These are phyloP conservation scores for Dromius quadrimaculatus DNA, from an alignment of 2,888 invertebrate species.

Conservation along the genomic window DNA sequence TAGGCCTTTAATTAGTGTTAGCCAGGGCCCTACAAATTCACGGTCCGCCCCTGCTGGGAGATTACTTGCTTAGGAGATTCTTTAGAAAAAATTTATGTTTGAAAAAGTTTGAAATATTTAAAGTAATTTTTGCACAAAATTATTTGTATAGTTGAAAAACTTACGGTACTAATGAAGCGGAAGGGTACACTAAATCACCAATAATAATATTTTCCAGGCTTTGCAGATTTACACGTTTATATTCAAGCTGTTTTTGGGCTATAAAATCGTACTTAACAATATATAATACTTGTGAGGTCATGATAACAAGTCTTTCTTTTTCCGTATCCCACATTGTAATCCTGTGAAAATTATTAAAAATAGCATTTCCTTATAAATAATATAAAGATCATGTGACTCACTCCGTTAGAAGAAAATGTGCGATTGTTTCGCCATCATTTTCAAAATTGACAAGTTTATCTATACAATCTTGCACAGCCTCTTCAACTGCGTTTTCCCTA, in stretches of 20 bases:
- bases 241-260: constrained; percentile 79
- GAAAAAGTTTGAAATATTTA: no score
- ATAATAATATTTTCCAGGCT: constrained; percentile 79
- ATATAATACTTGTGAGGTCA: constrained; percentile 80
- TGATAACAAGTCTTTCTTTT: constrained; percentile 81
- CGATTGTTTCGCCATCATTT: constrained; percentile 78
- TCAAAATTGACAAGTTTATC: constrained; percentile 74
- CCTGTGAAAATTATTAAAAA: constrained; percentile 67
- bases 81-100: background rate
- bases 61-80: no score
- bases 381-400: constrained; percentile 66
- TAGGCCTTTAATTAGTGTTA: no score
- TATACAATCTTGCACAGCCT: constrained; percentile 79
- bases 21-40: no score
- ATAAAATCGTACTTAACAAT: constrained; percentile 89
- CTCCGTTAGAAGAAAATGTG: constrained; percentile 87
- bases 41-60: no score
- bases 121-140: no score
- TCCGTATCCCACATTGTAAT: constrained; percentile 91
- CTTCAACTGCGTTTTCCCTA: constrained; percentile 79
- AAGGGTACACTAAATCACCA: constrained; percentile 86
- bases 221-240: constrained; percentile 76
- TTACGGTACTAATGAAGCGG: constrained; percentile 87
- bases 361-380: background rate
- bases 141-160: constrained; percentile 64